phyloP scores from a whole-genome alignment of 2,797 vertebrate genomes.

The Falco concolor region DNA sequence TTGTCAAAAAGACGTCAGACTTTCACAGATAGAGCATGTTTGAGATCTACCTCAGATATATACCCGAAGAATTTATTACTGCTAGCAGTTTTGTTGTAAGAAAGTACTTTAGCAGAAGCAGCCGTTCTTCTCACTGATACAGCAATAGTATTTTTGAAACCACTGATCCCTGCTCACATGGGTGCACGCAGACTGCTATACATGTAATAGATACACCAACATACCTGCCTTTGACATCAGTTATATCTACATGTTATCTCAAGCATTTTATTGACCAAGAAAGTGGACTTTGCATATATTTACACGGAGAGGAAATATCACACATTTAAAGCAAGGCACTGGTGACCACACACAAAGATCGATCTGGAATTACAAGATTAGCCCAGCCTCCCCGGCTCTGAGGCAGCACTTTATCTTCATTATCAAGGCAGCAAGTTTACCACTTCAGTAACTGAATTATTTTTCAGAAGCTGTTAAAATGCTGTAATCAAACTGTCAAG shows the following conservation, averaged over 20 bases:
- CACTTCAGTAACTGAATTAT: constrained; percentile 32
- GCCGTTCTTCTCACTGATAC: not conserved
- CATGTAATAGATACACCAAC: not conserved
- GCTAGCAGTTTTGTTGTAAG: not conserved
- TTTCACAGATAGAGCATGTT: not conserved
- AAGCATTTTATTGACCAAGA: not conserved
- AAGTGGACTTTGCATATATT: not conserved
- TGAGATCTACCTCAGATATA: not conserved
- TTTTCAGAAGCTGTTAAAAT: constrained; percentile 39
- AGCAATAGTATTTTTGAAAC: not conserved
- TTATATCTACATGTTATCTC: not conserved
- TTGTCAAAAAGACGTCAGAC: not conserved
- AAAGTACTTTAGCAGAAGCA: not conserved
- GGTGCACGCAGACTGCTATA: not conserved
- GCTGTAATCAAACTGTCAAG: constrained; percentile 46
- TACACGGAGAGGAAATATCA: not conserved
- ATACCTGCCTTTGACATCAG: not conserved
- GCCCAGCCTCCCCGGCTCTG: not conserved
- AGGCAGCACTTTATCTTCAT: constrained; percentile 11
- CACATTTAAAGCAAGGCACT: not conserved
- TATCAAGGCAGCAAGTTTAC: constrained; percentile 28
- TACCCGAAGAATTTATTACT: not conserved
- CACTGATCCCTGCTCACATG: not conserved
- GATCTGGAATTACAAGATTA: not conserved
- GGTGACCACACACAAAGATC: not conserved